These are phyloP conservation scores for Himalopsyche japonica DNA, from an alignment of 2,888 invertebrate species.

Conservation along the genomic window DNA sequence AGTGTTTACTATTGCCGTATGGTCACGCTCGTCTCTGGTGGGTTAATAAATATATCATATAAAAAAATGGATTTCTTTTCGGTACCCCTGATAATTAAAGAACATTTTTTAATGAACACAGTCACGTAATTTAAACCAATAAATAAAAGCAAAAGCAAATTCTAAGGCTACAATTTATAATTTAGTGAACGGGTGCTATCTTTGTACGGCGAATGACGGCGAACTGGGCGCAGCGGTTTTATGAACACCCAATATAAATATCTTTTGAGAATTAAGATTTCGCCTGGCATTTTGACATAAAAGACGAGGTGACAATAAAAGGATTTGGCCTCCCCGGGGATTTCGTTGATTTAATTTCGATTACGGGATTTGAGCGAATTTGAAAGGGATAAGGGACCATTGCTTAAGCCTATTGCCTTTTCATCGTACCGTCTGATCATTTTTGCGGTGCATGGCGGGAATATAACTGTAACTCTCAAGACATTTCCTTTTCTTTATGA, in stretches of 20 bases:
- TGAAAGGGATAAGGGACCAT: not conserved
- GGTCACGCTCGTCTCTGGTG: no score
- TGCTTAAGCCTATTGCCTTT: not conserved
- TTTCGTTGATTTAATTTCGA: conserved; percentile 26
- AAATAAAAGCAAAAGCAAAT: no score
- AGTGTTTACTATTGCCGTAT: no score
- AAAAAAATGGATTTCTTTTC: no score
- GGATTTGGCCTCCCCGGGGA: conserved; percentile 11
- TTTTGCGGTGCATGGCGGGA: not conserved
- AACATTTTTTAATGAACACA: no score
- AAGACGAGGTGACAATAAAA: conserved; percentile 8
- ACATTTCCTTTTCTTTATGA: conserved; percentile 7
- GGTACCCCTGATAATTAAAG: no score
- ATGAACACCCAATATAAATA: not conserved
- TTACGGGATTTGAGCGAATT: conserved; percentile 14
- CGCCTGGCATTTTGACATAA: not conserved
- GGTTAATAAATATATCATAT: no score
- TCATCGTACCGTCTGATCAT: not conserved
- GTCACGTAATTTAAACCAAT: no score
- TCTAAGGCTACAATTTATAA: no score
- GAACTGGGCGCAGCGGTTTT: not conserved
- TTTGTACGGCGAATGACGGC: no score
- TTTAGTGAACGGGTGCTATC: no score
- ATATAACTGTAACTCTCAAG: not conserved
- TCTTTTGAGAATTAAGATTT: not conserved